phyloP scores from a whole-genome alignment of 1,140 invertebrate genomes.

The Platyscapa corneri region DNA sequence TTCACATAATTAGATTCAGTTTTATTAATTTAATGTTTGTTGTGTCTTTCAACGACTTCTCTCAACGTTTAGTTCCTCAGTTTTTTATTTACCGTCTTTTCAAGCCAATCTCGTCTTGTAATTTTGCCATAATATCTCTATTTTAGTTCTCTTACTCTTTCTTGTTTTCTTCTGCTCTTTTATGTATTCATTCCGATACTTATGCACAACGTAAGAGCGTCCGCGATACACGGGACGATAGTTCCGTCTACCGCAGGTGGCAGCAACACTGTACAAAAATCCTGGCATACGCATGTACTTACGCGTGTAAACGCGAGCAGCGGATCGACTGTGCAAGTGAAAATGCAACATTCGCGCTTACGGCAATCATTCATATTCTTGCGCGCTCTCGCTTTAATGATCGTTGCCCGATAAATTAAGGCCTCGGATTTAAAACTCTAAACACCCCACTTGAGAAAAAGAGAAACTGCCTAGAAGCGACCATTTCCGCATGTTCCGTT shows the following conservation, averaged over 20 bases:
- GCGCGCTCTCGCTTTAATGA: conserved; percentile 39
- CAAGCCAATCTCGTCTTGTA: background rate
- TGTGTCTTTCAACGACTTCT: background rate
- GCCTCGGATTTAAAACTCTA: conserved; percentile 21
- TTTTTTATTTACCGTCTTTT: background rate
- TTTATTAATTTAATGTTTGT: conserved; percentile 5
- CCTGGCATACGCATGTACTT: background rate
- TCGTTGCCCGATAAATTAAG: conserved; percentile 37
- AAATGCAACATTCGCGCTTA: conserved; percentile 22
- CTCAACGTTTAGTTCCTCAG: background rate
- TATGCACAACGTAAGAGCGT: background rate
- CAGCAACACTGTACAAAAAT: background rate
- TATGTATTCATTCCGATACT: background rate
- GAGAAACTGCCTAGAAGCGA: conserved; percentile 8
- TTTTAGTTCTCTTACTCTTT: background rate
- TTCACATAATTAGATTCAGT: background rate
- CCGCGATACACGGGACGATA: conserved; percentile 26
- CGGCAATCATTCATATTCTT: conserved; percentile 42
- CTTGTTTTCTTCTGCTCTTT: background rate
- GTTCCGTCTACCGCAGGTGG: conserved; percentile 5
- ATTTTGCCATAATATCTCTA: background rate
- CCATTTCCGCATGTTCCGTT: background rate
- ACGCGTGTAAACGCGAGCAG: background rate
- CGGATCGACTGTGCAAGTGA: background rate
- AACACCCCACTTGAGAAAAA: conserved; percentile 25